Conservation (phyloP, 2,113 vertebrate species). For the Mirounga angustirostris region DNA sequence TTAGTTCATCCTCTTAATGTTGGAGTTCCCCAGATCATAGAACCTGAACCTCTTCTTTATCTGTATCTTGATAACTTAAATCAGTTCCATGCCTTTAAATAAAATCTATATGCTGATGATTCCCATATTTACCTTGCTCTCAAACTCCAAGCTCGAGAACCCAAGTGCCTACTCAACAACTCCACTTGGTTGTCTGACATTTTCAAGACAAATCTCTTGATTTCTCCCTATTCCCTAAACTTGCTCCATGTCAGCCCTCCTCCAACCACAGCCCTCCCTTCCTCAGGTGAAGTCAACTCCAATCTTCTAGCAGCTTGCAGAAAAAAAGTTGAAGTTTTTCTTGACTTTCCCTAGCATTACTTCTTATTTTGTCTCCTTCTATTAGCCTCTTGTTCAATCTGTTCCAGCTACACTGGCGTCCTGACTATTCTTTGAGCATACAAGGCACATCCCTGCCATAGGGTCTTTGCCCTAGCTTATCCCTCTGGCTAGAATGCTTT, state of each 20-base stretch:
- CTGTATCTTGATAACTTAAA: neutral
- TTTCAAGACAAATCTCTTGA: neutral
- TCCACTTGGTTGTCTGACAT: neutral
- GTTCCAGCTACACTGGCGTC: neutral
- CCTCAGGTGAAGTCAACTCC: neutral
- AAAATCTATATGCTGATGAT: neutral
- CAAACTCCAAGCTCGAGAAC: neutral
- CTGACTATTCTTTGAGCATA: neutral
- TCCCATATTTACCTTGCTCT: neutral
- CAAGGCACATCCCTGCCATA: neutral
- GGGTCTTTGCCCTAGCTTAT: neutral
- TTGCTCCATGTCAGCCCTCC: neutral
- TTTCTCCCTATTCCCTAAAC: neutral
- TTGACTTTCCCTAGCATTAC: neutral
- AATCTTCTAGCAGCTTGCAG: neutral
- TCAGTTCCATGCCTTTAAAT: neutral
- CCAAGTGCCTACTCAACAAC: neutral
- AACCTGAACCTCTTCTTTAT: neutral
- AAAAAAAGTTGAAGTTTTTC: neutral
- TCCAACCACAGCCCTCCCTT: neutral
- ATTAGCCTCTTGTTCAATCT: neutral
- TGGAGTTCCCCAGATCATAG: neutral
- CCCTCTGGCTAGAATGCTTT: neutral
- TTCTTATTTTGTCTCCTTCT: neutral
- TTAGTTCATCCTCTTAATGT: neutral